These are phyloP conservation scores for Drosophila anomalata DNA, from an alignment of 2,888 invertebrate genomes.

Conservation along the genomic window DNA sequence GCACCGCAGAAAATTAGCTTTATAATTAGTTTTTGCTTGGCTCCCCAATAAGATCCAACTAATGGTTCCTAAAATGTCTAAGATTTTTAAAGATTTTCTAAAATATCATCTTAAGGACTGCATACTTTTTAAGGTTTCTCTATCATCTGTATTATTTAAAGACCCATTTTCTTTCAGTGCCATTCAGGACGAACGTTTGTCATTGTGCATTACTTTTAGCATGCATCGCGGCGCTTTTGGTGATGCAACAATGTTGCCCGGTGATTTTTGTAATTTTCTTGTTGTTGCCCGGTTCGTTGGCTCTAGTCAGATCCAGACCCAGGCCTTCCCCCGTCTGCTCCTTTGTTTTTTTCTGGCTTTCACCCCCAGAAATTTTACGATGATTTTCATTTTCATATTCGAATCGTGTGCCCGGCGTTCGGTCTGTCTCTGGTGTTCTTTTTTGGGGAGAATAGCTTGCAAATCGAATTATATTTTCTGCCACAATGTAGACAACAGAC, in stretches of 20 bases:
- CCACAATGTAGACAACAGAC: slow-evolving; percentile 70
- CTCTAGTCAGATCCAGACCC: slow-evolving; percentile 31
- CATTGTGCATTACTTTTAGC: slow-evolving; percentile 75
- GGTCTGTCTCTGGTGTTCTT: slow-evolving; percentile 19
- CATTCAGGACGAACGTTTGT: slow-evolving; percentile 56
- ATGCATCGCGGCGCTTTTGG: slow-evolving; percentile 64
- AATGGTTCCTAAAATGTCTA: too few species aligned
- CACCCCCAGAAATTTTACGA: slow-evolving; percentile 35
- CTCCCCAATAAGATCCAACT: too few species aligned
- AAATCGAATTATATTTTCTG: slow-evolving; percentile 76
- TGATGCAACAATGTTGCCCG: slow-evolving; percentile 68
- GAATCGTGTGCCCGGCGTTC: slow-evolving; percentile 44
- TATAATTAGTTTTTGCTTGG: background rate
- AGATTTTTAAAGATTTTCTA: too few species aligned
- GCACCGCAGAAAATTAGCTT: background rate
- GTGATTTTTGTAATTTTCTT: slow-evolving; percentile 70
- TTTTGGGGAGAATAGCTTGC: slow-evolving; percentile 45
- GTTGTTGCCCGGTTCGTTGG: slow-evolving; percentile 61
- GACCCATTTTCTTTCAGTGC: background rate
- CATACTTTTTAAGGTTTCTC: background rate
- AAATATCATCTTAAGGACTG: too few species aligned
- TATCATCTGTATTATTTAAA: background rate
- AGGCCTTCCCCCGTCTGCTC: background rate
- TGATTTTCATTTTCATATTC: slow-evolving; percentile 69
- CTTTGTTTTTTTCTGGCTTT: slow-evolving; percentile 14